Evolutionary conservation across 2,113 vertebrate genomes (phyloP).

Genomic region (Pachyramphus minor): DNA sequence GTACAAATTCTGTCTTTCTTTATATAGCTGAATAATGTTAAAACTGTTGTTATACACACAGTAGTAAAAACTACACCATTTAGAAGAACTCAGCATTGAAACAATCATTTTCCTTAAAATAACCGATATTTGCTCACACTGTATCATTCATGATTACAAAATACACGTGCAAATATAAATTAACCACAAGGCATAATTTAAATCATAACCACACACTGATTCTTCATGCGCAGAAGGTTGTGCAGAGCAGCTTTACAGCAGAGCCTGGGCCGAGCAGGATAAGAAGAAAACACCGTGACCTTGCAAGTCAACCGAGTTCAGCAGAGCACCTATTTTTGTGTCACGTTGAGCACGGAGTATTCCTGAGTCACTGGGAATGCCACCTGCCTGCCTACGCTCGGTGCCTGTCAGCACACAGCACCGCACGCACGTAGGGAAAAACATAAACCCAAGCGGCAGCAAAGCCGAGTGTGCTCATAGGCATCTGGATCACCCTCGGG

Average conservation of each 20-base stretch:
- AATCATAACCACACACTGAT: fast-evolving
- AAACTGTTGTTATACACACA: background rate
- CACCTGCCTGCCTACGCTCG: background rate
- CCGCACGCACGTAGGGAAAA: fast-evolving
- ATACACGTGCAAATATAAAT: background rate
- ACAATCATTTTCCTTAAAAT: background rate
- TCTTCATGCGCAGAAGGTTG: background rate
- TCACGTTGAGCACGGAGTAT: fast-evolving
- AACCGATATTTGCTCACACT: background rate
- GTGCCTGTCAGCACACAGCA: background rate
- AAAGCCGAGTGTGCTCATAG: fast-evolving
- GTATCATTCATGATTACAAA: background rate
- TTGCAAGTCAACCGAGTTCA: background rate
- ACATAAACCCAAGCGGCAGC: fast-evolving
- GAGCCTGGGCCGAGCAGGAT: background rate
- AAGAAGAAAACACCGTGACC: fast-evolving
- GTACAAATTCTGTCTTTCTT: background rate
- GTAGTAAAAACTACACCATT: background rate
- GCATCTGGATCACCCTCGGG: background rate
- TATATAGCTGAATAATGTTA: background rate
- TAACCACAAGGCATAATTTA: background rate
- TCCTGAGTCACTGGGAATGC: fast-evolving
- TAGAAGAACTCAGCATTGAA: background rate
- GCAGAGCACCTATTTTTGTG: background rate
- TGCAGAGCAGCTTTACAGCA: background rate